Conservation (phyloP, 2,113 vertebrate species). For the Anseranas semipalmata region DNA sequence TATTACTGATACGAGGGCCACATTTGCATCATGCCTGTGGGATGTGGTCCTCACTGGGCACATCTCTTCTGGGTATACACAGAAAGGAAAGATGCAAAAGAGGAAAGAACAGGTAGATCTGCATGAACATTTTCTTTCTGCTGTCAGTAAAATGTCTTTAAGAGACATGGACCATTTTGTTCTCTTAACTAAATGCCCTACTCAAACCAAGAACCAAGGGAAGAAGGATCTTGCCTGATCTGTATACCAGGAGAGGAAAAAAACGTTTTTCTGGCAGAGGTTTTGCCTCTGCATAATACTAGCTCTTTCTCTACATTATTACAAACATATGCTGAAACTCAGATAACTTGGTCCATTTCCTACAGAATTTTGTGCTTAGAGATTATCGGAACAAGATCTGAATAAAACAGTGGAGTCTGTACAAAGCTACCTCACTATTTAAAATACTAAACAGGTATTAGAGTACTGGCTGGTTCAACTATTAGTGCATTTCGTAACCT, state of each 20-base stretch:
- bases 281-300: background rate
- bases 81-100: background rate
- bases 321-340: background rate
- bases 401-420: background rate
- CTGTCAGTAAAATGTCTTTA: constrained; percentile 4
- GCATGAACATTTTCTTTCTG: background rate
- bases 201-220: background rate
- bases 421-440: background rate
- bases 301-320: background rate
- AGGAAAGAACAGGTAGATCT: background rate
- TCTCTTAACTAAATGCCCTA: background rate
- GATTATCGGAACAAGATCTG: background rate
- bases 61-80: background rate
- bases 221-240: background rate
- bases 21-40: background rate
- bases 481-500: background rate
- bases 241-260: background rate
- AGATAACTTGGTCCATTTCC: background rate
- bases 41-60: background rate
- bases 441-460: background rate
- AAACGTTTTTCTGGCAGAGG: background rate
- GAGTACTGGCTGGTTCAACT: background rate
- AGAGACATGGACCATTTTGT: background rate
- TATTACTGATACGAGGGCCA: background rate
- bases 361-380: background rate